Percentiles rank a stretch among this genome's conserved stretches.
phyloP scores from a whole-genome alignment of 2,888 invertebrate genomes.

The Oscheius sp. region DNA sequence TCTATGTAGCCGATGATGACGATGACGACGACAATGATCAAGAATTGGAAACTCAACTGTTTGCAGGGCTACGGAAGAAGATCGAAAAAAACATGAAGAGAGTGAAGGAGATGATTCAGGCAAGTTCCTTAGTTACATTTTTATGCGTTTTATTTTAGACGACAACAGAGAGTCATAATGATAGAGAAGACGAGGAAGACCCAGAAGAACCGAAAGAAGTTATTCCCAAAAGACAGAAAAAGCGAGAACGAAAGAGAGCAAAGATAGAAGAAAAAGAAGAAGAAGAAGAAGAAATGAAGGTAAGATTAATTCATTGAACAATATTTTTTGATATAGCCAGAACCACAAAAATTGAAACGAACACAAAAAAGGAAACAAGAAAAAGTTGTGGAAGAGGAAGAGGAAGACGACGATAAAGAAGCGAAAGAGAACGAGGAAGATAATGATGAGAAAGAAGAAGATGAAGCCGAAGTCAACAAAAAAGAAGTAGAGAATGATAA shows the following conservation, averaged over 20 bases:
- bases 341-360: neutral
- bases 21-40: conserved; percentile 44
- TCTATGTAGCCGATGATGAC: conserved; percentile 41
- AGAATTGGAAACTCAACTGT: conserved; percentile 43
- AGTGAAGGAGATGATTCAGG: conserved; percentile 26
- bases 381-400: conserved; percentile 29
- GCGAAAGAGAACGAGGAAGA: conserved; percentile 32
- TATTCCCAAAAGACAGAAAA: conserved; percentile 10
- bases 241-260: neutral
- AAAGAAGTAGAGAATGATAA: conserved; percentile 35
- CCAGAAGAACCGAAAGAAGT: conserved; percentile 19
- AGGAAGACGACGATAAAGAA: conserved; percentile 35
- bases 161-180: neutral
- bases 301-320: conserved; percentile 12
- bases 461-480: conserved; percentile 23
- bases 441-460: conserved; percentile 32
- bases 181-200: conserved; percentile 28
- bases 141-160: neutral
- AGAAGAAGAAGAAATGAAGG: conserved; percentile 30
- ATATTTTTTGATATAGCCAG: conserved; percentile 8
- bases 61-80: conserved; percentile 50
- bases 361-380: neutral
- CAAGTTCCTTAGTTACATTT: neutral
- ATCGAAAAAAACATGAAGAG: conserved; percentile 34
- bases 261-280: conserved; percentile 16